phyloP scores from a whole-genome alignment of 2,888 invertebrate species.

The Eristalis intricaria region DNA sequence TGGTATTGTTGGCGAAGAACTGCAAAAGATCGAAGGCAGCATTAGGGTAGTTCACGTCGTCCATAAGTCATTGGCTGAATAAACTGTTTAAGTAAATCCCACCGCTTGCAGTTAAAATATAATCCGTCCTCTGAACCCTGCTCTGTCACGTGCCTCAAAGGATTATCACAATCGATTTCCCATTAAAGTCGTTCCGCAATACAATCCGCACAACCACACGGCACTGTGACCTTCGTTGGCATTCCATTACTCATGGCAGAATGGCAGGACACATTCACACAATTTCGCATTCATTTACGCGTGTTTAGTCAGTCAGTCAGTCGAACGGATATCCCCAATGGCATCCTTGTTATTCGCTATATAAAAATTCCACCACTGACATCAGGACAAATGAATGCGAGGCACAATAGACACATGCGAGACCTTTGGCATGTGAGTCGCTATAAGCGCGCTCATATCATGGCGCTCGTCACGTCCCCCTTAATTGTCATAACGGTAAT shows the following conservation, averaged over 20 bases:
- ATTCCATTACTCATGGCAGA: background rate
- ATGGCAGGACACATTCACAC: background rate
- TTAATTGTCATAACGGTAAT: constrained; percentile 47
- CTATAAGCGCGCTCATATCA: constrained; percentile 2
- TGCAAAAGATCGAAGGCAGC: no score
- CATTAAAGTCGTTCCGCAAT: background rate
- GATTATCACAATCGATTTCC: background rate
- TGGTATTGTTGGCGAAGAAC: no score
- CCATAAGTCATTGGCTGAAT: no score
- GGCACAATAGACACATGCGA: constrained; percentile 9
- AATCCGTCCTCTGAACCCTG: background rate
- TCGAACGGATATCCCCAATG: constrained; percentile 20
- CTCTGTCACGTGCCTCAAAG: background rate
- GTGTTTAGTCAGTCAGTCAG: constrained; percentile 7
- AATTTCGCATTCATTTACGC: constrained; percentile 8
- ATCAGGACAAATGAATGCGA: background rate
- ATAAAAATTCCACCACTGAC: constrained; percentile 24
- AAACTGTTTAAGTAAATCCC: no score
- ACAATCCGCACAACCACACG: background rate
- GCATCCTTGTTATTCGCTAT: constrained; percentile 17
- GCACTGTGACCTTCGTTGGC: background rate
- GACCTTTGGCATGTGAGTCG: background rate
- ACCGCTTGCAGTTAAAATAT: no score
- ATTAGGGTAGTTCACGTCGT: no score
- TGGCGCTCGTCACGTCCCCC: constrained; percentile 43